Evolutionary conservation across 2,888 invertebrate species (phyloP), one percentile per base, ranked within the genome.

Genomic region (Itoplectis maculator): DNA sequence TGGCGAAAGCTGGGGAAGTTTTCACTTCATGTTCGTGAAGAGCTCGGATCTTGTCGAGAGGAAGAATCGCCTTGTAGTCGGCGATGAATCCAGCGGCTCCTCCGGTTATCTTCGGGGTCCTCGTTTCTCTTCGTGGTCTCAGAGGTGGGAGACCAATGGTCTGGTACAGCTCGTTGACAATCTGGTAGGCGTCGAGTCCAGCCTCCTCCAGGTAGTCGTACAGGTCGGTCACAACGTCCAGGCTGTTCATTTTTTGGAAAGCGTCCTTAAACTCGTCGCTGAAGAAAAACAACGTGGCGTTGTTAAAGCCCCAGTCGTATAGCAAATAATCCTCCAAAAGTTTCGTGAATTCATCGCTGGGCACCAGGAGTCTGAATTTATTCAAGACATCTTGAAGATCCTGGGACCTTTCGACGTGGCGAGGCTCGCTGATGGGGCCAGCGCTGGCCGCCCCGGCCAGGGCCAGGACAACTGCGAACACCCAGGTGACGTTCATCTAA

Each of bases 21-120:
- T 80, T n/a, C n/a, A 90, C 49, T 73, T 91, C 91, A 3, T 88
- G 47, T 0, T 88, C 0, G 66, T 86, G 90, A n/a, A 90, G 70
- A 5, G 75, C 82, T 49, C 86, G 74, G 18, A 91, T 81, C 15
- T 91, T 75, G 0, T 89, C 81, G 0, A 85, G 0, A 0, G 92
- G 92, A 2, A 92, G 80, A 0, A 87, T 2, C 0, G 77, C 83
- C 35, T 78, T 68, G 20, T 90, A 47, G 4, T 89, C 91, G 0
- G 85, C 70, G 29, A 89, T n/a, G 15, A 91, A 65, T 2, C 87
- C 89, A 11, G 84, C 70, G 1, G 88, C 5, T 15, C 91, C 91
- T 23, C 87, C 86, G 37, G 77, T 84, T 77, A 40, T 59, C 40
- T 81, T 4, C 1, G 18, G 18, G 18, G 1, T 51, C 15, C 49